phyloP scores from a whole-genome alignment of 2,888 invertebrate genomes.

The Patella depressa region DNA sequence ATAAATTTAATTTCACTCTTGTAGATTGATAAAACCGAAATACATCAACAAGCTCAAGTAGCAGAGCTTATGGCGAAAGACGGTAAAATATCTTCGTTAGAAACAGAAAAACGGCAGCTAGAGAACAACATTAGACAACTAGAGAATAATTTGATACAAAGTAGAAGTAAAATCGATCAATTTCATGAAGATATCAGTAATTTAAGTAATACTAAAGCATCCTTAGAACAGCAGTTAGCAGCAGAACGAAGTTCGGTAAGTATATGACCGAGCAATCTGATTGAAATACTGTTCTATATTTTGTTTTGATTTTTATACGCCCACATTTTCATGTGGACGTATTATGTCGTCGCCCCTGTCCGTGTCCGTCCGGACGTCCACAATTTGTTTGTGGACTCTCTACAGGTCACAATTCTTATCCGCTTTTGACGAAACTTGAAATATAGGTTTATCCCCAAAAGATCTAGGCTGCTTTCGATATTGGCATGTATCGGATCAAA shows the following conservation, averaged over 20 bases:
- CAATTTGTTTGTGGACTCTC: no score
- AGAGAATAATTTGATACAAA: background rate
- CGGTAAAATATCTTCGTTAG: slow-evolving; percentile 43
- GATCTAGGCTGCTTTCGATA: no score
- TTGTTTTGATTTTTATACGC: no score
- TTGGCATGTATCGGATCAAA: no score
- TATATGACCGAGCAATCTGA: background rate
- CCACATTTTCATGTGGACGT: no score
- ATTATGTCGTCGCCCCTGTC: no score
- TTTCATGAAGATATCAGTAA: background rate
- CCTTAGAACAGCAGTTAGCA: slow-evolving; percentile 51
- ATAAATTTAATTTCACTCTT: slow-evolving; percentile 2
- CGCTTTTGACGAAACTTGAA: no score
- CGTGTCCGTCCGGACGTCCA: no score
- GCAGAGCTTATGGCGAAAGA: slow-evolving; percentile 50
- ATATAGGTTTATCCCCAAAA: no score
- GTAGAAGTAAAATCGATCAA: background rate
- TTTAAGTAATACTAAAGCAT: slow-evolving; percentile 45
- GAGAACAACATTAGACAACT: slow-evolving; percentile 19
- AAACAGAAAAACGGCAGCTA: slow-evolving; percentile 46
- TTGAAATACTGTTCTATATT: no score
- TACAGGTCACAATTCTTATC: no score
- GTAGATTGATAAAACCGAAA: slow-evolving; percentile 54
- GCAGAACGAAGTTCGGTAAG: slow-evolving; percentile 50
- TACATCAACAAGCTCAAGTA: slow-evolving; percentile 38